Evolutionary conservation across 30 jellyfish, hydroid and myxozoan genomes (phyloP).

Genomic region (Catostylus mosaicus): DNA sequence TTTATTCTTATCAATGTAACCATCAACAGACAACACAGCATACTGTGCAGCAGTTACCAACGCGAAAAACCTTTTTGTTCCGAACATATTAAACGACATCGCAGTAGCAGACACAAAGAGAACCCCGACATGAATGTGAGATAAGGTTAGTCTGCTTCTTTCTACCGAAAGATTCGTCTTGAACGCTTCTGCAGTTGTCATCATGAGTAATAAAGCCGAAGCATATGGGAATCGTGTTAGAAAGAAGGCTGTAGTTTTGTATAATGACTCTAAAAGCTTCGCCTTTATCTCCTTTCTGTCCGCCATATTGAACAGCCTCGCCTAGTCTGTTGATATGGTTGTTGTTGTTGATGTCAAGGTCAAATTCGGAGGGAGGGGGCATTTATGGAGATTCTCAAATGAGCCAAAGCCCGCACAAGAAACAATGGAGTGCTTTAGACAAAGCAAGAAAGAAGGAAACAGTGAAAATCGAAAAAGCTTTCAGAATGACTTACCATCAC

Average conservation of each 20-base stretch:
- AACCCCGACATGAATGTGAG: constrained; percentile 77
- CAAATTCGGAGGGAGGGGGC: no score
- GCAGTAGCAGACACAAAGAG: constrained; percentile 87
- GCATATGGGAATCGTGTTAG: constrained; percentile 89
- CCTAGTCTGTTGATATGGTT: neutral
- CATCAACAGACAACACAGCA: constrained; percentile 47
- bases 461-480: no score
- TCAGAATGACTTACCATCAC: no score
- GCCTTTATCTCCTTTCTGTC: constrained; percentile 13
- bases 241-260: constrained; percentile 39
- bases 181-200: constrained; percentile 79
- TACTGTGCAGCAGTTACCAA: constrained; percentile 66
- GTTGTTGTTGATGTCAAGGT: constrained; percentile 13
- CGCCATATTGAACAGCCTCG: constrained; percentile 13
- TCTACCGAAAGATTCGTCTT: constrained; percentile 43
- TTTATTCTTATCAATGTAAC: constrained; percentile 46
- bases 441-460: no score
- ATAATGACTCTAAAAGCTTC: constrained; percentile 33
- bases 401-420: no score
- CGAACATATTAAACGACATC: constrained; percentile 83
- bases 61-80: constrained; percentile 76
- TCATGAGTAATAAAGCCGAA: constrained; percentile 85
- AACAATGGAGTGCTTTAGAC: no score
- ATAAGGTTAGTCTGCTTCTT: constrained; percentile 20
- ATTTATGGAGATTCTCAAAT: no score